phyloP scores from a whole-genome alignment of 1,140 invertebrate genomes.

The Drosophila pectinifera region DNA sequence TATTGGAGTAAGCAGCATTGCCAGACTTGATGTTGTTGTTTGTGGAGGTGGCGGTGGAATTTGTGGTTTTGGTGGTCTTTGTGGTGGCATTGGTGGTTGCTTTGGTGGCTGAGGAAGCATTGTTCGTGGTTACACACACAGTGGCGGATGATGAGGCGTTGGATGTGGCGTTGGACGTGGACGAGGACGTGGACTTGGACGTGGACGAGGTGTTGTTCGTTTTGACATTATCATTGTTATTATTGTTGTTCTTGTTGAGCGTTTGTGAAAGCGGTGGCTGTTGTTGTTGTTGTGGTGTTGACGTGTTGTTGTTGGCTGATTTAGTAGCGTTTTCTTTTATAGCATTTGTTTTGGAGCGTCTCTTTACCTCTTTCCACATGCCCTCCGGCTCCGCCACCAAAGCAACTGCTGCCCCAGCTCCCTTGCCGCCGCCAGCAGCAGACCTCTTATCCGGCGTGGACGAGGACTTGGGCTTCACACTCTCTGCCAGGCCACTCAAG shows the following conservation, averaged over 20 bases:
- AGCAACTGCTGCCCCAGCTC: constrained; percentile 58
- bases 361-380: constrained; percentile 86
- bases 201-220: constrained; percentile 61
- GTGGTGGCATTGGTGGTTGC: constrained; percentile 44
- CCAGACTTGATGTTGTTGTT: constrained; percentile 64
- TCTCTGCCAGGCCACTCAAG: constrained; percentile 78
- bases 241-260: constrained; percentile 70
- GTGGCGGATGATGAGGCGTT: constrained; percentile 65
- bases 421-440: constrained; percentile 37
- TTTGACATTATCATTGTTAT: constrained; percentile 65
- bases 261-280: constrained; percentile 77
- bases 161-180: constrained; percentile 59
- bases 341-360: constrained; percentile 86
- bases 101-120: constrained; percentile 47
- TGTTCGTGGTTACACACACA: constrained; percentile 53
- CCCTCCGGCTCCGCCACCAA: constrained; percentile 80
- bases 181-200: constrained; percentile 47
- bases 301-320: constrained; percentile 68
- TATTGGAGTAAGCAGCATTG: constrained; percentile 75
- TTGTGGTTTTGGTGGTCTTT: constrained; percentile 31
- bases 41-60: constrained; percentile 35
- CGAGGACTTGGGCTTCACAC: constrained; percentile 74
- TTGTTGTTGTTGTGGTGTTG: constrained; percentile 72
- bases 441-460: constrained; percentile 67
- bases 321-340: constrained; percentile 84